Evolutionary conservation across 2,113 vertebrate species (phyloP).

Genomic region (Lycocorax pyrrhopterus): DNA sequence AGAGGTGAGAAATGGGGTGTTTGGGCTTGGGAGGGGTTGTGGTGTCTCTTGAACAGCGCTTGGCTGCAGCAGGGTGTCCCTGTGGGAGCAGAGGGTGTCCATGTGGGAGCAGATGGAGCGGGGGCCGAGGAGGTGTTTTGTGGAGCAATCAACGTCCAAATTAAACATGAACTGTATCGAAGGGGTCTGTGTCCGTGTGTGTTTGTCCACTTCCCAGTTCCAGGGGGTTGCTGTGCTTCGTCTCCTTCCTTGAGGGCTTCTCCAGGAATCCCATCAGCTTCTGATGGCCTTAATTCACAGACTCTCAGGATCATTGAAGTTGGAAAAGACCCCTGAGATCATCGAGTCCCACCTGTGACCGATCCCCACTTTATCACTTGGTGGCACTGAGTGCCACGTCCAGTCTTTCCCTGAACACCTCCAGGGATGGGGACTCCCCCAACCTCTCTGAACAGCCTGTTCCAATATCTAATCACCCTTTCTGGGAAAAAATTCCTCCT

Average conservation of each 20-base stretch:
- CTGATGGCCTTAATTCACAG: background rate
- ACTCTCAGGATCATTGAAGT: background rate
- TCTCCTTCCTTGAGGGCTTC: background rate
- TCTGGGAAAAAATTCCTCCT: background rate
- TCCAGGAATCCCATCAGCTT: background rate
- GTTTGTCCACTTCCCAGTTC: background rate
- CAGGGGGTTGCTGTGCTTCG: background rate
- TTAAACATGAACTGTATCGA: slow-evolving; percentile 73
- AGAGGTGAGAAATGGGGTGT: slow-evolving; percentile 22
- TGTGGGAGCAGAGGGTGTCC: background rate
- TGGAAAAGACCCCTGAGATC: background rate
- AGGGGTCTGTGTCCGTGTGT: slow-evolving; percentile 22
- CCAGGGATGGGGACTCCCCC: background rate
- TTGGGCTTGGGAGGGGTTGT: background rate
- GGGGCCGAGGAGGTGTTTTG: slow-evolving; percentile 57
- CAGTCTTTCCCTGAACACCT: background rate
- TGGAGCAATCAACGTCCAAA: slow-evolving; percentile 67
- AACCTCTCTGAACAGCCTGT: background rate
- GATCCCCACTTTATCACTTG: background rate
- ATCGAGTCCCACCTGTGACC: background rate
- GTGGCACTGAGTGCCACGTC: background rate
- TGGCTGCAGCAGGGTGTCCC: slow-evolving; percentile 15
- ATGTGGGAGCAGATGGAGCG: slow-evolving; percentile 21
- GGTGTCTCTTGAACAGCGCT: slow-evolving; percentile 21
- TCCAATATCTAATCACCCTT: background rate